Percentiles rank a stretch among this genome's conserved stretches.
phyloP scores from a whole-genome alignment of 2,797 vertebrate species.

The Takifugu rubripes region DNA sequence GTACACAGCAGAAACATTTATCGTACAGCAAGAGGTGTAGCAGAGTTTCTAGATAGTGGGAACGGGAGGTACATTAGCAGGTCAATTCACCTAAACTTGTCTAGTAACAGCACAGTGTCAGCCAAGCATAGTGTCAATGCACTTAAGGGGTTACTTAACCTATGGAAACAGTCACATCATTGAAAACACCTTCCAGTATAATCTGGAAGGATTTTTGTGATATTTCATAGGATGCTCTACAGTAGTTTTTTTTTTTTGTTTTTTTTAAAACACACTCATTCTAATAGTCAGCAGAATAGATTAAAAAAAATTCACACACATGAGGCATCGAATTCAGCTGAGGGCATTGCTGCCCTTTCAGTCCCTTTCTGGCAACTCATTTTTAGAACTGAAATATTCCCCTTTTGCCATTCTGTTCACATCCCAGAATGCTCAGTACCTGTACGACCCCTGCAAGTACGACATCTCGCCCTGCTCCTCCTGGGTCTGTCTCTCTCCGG shows the following conservation, averaged over 20 bases:
- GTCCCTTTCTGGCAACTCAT: conserved; percentile 58
- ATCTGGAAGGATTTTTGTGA: conserved; percentile 71
- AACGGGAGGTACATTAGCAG: conserved; percentile 76
- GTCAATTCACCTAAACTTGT: conserved; percentile 76
- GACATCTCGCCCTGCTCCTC: conserved; percentile 67
- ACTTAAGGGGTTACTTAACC: conserved; percentile 78
- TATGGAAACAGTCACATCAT: conserved; percentile 77
- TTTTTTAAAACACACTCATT: conserved; percentile 68
- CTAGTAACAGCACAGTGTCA: conserved; percentile 80
- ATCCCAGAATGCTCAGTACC: conserved; percentile 67
- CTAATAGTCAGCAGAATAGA: conserved; percentile 70
- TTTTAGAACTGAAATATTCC: conserved; percentile 49
- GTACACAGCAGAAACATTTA: conserved; percentile 80
- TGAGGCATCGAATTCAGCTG: conserved; percentile 53
- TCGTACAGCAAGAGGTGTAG: conserved; percentile 77
- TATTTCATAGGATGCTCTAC: conserved; percentile 71
- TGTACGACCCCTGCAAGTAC: conserved; percentile 71
- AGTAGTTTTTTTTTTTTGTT: conserved; percentile 67
- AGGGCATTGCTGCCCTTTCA: conserved; percentile 51
- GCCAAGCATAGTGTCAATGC: conserved; percentile 79
- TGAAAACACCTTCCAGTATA: conserved; percentile 71
- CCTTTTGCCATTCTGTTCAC: conserved; percentile 39
- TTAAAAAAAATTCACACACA: conserved; percentile 33
- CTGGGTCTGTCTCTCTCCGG: conserved; percentile 60
- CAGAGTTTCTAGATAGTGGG: conserved; percentile 68